Percentiles rank a stretch among this genome's conserved stretches.
These are phyloP conservation scores for Dendronephthya gigantea DNA, from an alignment of 64 coral and sea anemone species.

Conservation along the genomic window DNA sequence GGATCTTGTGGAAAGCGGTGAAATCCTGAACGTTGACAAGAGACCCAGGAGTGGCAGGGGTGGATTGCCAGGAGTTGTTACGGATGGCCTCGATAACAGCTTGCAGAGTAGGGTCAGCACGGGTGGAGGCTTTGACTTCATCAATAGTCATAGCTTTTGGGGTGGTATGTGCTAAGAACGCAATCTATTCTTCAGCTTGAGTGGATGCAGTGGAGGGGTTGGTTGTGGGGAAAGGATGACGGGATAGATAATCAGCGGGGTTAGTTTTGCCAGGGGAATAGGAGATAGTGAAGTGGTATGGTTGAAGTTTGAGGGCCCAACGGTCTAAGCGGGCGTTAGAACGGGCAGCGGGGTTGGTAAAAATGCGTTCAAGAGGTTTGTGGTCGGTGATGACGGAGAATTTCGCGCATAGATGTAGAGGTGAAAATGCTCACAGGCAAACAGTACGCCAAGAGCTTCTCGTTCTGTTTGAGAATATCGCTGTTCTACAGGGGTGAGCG, in stretches of 20 bases:
- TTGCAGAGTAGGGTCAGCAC: not conserved
- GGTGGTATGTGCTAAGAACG: no score
- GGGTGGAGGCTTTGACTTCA: not conserved
- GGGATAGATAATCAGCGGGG: not conserved
- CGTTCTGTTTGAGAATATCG: not conserved
- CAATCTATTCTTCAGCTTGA: no score
- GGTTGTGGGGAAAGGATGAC: not conserved
- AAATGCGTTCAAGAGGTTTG: no score
- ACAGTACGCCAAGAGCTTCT: not conserved
- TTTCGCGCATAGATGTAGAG: not conserved
- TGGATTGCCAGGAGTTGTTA: not conserved
- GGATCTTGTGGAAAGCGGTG: not conserved
- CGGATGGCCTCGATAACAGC: not conserved
- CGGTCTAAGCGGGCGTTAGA: not conserved
- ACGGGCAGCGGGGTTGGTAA: not conserved
- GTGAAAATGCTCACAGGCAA: not conserved
- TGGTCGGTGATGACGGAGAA: not conserved
- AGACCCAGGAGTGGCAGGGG: not conserved
- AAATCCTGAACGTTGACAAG: not conserved
- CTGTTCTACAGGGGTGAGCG: not conserved
- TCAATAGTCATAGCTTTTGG: constrained; percentile 8
- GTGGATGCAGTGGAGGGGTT: no score
- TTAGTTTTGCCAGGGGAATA: no score
- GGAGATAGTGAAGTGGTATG: no score
- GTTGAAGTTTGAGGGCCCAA: not conserved